Percentiles rank a stretch among this genome's conserved stretches.
These are phyloP conservation scores for Linnaemya tessellans DNA, from an alignment of 2,888 invertebrate species.

Conservation along the genomic window DNA sequence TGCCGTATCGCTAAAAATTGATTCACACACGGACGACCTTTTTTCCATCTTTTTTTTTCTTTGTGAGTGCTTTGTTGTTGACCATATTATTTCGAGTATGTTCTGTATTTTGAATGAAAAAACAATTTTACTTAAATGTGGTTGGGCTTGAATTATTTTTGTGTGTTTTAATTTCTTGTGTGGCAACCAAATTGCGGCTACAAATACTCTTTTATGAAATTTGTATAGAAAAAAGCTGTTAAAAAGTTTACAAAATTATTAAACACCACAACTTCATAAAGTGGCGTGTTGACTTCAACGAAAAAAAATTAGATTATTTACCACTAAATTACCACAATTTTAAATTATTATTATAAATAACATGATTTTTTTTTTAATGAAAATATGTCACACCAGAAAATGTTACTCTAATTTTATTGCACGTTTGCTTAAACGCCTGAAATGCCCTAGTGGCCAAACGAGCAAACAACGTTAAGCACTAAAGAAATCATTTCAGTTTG, in stretches of 20 bases:
- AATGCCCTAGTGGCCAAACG: neutral
- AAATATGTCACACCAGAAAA: conserved; percentile 11
- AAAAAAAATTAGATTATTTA: conserved; percentile 8
- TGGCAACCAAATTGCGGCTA: conserved; percentile 16
- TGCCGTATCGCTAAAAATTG: too few species aligned
- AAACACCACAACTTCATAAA: conserved; percentile 55
- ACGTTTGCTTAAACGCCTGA: neutral
- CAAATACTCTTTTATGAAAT: conserved; percentile 9
- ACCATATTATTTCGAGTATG: too few species aligned
- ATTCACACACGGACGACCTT: too few species aligned
- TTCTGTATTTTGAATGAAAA: neutral
- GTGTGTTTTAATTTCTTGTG: neutral
- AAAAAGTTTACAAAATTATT: conserved; percentile 9
- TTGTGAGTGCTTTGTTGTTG: too few species aligned
- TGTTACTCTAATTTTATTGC: neutral
- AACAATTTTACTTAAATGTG: neutral
- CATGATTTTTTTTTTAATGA: neutral
- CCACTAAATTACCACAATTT: conserved; percentile 53
- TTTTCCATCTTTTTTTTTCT: too few species aligned
- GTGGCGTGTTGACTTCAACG: conserved; percentile 39
- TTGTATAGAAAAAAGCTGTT: neutral
- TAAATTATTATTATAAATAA: conserved; percentile 47
- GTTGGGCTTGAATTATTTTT: neutral
- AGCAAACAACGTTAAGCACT: too few species aligned
- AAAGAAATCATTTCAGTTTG: neutral